Evolutionary conservation across 2,113 vertebrate species (phyloP).

Genomic region (Nymphicus hollandicus): DNA sequence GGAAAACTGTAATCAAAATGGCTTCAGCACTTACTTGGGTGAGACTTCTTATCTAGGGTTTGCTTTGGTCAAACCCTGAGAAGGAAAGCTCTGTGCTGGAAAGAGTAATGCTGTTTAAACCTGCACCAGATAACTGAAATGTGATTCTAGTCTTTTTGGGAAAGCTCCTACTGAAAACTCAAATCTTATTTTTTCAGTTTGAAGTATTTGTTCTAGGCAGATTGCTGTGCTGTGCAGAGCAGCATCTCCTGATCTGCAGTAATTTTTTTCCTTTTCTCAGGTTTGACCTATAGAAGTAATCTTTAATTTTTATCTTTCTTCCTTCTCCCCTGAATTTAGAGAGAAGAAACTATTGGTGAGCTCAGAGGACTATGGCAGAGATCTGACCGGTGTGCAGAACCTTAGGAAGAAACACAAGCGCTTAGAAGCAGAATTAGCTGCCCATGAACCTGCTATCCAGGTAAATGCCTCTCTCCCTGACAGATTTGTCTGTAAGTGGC

Average conservation of each 20-base stretch:
- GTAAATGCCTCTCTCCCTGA: conserved; percentile 53
- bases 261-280: not conserved
- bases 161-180: not conserved
- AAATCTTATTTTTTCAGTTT: not conserved
- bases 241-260: not conserved
- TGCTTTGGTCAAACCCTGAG: not conserved
- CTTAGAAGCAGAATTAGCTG: conserved; percentile 92
- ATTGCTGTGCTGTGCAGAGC: not conserved
- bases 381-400: conserved; percentile 97
- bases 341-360: conserved; percentile 97
- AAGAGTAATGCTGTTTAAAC: not conserved
- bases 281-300: not conserved
- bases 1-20: not conserved
- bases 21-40: not conserved
- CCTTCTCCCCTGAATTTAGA: conserved; percentile 48
- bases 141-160: not conserved
- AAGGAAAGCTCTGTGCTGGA: not conserved
- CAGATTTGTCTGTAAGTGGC: not conserved
- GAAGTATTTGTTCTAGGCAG: not conserved
- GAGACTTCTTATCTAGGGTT: not conserved
- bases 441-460: conserved; percentile 95
- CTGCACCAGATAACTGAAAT: not conserved
- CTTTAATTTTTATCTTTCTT: not conserved
- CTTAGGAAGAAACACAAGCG: conserved; percentile 98
- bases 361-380: conserved; percentile 97